Conservation (phyloP, 2,113 vertebrate genomes). For the Falcunculus frontatus region DNA sequence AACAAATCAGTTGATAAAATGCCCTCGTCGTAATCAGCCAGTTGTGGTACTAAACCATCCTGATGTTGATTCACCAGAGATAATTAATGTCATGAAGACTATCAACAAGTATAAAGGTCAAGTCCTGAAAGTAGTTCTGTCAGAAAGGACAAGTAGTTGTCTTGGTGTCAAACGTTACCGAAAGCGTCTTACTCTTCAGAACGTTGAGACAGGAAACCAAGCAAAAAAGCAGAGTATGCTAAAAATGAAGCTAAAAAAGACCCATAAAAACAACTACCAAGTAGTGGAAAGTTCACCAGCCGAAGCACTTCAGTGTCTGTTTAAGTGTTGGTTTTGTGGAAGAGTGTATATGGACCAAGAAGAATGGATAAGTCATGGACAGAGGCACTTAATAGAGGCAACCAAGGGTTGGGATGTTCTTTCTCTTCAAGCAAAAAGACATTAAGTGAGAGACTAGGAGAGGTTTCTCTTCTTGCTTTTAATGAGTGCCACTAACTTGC, state of each 20-base stretch:
- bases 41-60: slow-evolving; percentile 96
- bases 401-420: slow-evolving; percentile 78
- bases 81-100: slow-evolving; percentile 77
- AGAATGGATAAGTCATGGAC: slow-evolving; percentile 81
- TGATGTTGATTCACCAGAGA: slow-evolving; percentile 75
- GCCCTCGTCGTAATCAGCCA: slow-evolving; percentile 88
- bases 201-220: slow-evolving; percentile 36
- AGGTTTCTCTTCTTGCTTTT: background rate
- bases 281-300: slow-evolving; percentile 74
- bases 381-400: slow-evolving; percentile 77
- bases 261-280: slow-evolving; percentile 86
- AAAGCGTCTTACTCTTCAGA: slow-evolving; percentile 69
- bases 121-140: slow-evolving; percentile 75
- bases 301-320: slow-evolving; percentile 58
- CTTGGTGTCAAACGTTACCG: slow-evolving; percentile 64
- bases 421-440: slow-evolving; percentile 51
- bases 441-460: background rate
- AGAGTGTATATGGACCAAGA: slow-evolving; percentile 76
- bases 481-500: background rate
- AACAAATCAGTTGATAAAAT: slow-evolving; percentile 81
- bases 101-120: slow-evolving; percentile 77
- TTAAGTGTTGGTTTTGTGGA: slow-evolving; percentile 80
- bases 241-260: slow-evolving; percentile 92
- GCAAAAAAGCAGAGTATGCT: slow-evolving; percentile 79
- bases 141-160: slow-evolving; percentile 71